A percentile compares a stretch with the other conserved stretches of the same genome.
These are phyloP conservation scores for Ibidorhyncha struthersii DNA, from an alignment of 2,113 vertebrate genomes.

Conservation along the genomic window DNA sequence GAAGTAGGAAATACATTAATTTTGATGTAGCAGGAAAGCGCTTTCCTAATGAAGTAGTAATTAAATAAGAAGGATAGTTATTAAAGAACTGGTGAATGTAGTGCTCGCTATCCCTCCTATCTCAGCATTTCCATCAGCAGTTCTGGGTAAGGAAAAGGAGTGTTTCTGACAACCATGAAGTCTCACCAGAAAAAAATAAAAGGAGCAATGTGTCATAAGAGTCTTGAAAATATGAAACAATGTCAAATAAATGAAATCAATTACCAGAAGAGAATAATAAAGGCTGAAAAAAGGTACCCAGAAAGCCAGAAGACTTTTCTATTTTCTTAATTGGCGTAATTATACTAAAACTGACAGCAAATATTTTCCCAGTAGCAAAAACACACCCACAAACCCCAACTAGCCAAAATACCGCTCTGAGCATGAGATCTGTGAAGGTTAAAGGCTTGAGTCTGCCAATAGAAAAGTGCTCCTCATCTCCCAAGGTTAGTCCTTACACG, in stretches of 20 bases:
- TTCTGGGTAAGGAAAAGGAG: not conserved
- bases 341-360: conserved; percentile 18
- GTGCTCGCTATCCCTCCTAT: not conserved
- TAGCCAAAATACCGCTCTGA: not conserved
- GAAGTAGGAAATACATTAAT: not conserved
- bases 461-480: not conserved
- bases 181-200: not conserved
- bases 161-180: not conserved
- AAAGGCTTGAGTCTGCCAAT: not conserved
- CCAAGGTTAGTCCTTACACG: conserved; percentile 7
- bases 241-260: not conserved
- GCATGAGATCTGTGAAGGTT: conserved; percentile 3
- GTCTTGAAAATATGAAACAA: not conserved
- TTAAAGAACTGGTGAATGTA: not conserved
- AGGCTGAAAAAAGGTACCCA: not conserved
- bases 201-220: not conserved
- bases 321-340: not conserved
- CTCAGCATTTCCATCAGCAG: not conserved
- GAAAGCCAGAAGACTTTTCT: not conserved
- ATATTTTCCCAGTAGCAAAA: conserved; percentile 19
- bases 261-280: not conserved
- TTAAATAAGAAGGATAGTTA: not conserved
- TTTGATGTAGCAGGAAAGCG: not conserved
- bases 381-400: not conserved
- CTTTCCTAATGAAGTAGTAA: not conserved